Conservation (phyloP, 2,113 vertebrate species). For the Symphodus melops region DNA sequence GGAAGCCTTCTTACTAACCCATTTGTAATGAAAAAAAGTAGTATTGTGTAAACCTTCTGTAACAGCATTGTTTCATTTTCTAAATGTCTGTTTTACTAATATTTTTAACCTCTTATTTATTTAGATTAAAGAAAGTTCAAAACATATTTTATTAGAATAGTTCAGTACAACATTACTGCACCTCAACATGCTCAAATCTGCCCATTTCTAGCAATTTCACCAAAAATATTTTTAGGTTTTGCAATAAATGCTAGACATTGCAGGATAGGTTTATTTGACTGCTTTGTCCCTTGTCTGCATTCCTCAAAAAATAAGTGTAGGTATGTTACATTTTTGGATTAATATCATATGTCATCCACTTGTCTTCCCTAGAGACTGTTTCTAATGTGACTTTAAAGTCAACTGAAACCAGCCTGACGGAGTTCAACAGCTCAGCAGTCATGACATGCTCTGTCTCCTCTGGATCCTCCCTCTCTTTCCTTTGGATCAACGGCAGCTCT, state of each 20-base stretch:
- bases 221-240: neutral
- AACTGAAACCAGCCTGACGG: constrained; percentile 55
- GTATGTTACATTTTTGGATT: neutral
- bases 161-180: neutral
- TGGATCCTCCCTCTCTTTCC: constrained; percentile 54
- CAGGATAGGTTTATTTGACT: no score
- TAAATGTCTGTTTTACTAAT: no score
- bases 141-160: neutral
- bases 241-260: neutral
- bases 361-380: constrained; percentile 66
- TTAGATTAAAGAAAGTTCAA: no score
- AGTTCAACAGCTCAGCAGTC: constrained; percentile 47
- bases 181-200: neutral
- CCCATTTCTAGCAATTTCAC: neutral
- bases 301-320: no score
- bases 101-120: no score
- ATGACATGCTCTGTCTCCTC: constrained; percentile 52
- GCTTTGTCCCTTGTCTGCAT: no score
- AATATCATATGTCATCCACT: neutral
- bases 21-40: no score
- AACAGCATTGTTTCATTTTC: no score
- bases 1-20: no score
- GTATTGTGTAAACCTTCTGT: no score
- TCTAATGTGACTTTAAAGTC: constrained; percentile 59
- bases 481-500: constrained; percentile 68